phyloP scores from a whole-genome alignment of 2,888 invertebrate genomes.

The Cosmopolites sordidus region DNA sequence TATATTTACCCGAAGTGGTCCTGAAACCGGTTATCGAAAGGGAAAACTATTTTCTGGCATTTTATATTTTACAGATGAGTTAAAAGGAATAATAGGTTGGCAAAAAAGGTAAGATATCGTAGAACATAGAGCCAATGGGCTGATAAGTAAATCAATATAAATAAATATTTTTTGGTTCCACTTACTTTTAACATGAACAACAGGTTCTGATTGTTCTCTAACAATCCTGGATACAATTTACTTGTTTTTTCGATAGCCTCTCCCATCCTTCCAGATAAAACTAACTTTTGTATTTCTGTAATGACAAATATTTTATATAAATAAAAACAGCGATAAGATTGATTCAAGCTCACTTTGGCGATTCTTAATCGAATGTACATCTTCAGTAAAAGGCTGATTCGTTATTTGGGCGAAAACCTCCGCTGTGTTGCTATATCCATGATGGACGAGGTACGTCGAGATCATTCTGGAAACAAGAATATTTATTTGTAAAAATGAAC shows the following conservation, averaged over 20 bases:
- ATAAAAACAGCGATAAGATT: too few relatives aligned
- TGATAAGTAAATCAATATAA: too few relatives aligned
- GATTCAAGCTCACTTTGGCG: conserved; percentile 78
- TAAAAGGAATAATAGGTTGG: too few relatives aligned
- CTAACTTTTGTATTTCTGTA: conserved; percentile 87
- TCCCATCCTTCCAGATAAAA: conserved; percentile 89
- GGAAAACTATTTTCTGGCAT: too few relatives aligned
- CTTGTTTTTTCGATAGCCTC: conserved; percentile 91
- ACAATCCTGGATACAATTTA: conserved; percentile 85
- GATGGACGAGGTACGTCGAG: conserved; percentile 94
- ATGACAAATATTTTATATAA: too few relatives aligned
- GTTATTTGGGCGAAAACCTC: conserved; percentile 92
- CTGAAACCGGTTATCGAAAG: too few relatives aligned
- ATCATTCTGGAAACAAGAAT: conserved; percentile 72
- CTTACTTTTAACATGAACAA: conserved; percentile 87
- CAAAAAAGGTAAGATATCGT: too few relatives aligned
- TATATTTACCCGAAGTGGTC: too few relatives aligned
- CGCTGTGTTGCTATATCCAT: conserved; percentile 95
- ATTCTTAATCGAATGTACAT: conserved; percentile 89
- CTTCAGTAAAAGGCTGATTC: conserved; percentile 86
- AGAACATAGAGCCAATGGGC: too few relatives aligned
- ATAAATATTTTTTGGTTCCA: too few relatives aligned
- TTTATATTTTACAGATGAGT: too few relatives aligned
- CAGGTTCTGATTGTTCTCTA: conserved; percentile 86
- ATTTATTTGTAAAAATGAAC: too few relatives aligned